These are phyloP conservation scores for Anastrepha obliqua DNA, from an alignment of 1,140 invertebrate species.

Conservation along the genomic window DNA sequence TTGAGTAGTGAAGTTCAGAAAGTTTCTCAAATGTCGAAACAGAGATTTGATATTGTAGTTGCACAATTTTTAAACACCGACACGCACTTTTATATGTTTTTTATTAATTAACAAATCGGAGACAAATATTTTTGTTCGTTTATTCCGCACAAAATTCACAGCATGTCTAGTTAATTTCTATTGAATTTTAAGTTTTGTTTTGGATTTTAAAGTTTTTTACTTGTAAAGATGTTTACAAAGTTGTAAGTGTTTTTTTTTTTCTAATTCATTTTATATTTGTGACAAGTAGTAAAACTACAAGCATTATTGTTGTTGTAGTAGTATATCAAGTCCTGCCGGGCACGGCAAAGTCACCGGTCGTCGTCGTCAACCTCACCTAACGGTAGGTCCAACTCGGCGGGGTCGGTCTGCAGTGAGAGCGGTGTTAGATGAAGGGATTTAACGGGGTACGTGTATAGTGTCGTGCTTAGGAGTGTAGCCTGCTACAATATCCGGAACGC, in stretches of 20 bases:
- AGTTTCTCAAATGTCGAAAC: not conserved
- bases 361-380: no score
- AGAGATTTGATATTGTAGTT: not conserved
- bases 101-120: slow-evolving; percentile 41
- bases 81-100: slow-evolving; percentile 9
- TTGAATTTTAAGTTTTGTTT: slow-evolving; percentile 41
- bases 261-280: no score
- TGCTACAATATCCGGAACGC: no score
- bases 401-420: no score
- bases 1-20: not conserved
- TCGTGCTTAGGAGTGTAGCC: no score
- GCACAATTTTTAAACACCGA: not conserved
- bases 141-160: slow-evolving; percentile 44
- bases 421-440: no score
- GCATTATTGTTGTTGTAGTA: no score
- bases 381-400: no score
- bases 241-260: slow-evolving; percentile 11
- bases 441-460: no score
- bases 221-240: slow-evolving; percentile 26
- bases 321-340: no score
- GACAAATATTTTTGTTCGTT: slow-evolving; percentile 18
- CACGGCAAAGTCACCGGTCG: no score
- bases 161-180: slow-evolving; percentile 53
- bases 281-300: no score
- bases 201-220: slow-evolving; percentile 14